Percentiles rank a stretch among this genome's conserved stretches.
These are phyloP conservation scores for Poeciliopsis infans DNA, from an alignment of 2,797 vertebrate genomes.

Conservation along the genomic window DNA sequence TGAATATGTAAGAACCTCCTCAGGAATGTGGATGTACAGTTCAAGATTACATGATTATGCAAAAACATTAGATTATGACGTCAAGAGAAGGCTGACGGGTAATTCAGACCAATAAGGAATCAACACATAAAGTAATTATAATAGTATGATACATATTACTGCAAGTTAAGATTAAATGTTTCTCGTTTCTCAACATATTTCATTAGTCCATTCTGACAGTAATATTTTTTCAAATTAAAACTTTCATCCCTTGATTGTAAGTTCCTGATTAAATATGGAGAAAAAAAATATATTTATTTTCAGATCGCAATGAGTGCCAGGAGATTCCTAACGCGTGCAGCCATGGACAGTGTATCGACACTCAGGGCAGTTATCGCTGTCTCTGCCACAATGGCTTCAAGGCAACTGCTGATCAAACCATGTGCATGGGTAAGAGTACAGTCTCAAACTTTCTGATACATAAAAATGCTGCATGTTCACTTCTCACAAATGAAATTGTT, in stretches of 20 bases:
- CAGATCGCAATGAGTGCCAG: conserved; percentile 91
- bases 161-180: background rate
- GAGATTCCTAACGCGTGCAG: conserved; percentile 93
- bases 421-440: conserved; percentile 89
- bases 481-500: background rate
- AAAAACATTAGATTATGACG: background rate
- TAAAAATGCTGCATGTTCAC: too few species aligned
- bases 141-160: background rate
- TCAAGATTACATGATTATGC: background rate
- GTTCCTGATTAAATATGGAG: background rate
- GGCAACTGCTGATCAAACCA: conserved; percentile 88
- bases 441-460: too few species aligned
- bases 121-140: background rate
- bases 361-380: conserved; percentile 90
- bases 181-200: background rate
- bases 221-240: background rate
- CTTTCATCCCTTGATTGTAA: background rate
- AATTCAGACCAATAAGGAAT: background rate
- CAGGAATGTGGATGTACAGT: background rate
- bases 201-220: background rate
- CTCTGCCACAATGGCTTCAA: conserved; percentile 93
- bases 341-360: conserved; percentile 92
- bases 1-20: background rate
- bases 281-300: background rate
- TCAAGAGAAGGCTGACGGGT: background rate